phyloP scores from a whole-genome alignment of 2,888 invertebrate species.

The Aricia artaxerxes region DNA sequence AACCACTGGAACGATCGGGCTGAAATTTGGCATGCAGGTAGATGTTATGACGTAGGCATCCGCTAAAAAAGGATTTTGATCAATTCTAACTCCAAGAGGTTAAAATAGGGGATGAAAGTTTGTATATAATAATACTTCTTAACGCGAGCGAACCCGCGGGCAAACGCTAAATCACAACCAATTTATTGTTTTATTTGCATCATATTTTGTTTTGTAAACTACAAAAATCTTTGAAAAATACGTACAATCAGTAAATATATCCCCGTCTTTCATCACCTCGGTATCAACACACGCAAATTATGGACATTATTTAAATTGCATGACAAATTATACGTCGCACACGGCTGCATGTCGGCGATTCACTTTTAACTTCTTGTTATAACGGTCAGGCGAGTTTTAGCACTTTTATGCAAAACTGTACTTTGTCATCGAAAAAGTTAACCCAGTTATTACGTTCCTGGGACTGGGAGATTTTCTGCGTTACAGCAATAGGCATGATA shows the following conservation, averaged over 20 bases:
- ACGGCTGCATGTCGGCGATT: conserved; percentile 70
- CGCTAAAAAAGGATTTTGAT: no score
- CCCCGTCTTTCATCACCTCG: conserved; percentile 69
- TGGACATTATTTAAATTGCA: conserved; percentile 78
- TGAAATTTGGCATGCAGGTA: no score
- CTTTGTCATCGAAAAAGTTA: background rate
- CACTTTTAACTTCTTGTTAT: conserved; percentile 68
- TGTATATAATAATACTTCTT: no score
- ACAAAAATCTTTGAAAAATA: conserved; percentile 1
- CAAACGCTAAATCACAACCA: background rate
- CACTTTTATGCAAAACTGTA: background rate
- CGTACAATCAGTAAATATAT: conserved; percentile 36
- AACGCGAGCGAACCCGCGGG: no score
- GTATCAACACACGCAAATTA: conserved; percentile 76
- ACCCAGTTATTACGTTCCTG: background rate
- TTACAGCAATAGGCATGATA: no score
- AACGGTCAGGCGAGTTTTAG: conserved; percentile 47
- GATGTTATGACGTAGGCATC: no score
- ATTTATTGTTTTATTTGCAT: background rate
- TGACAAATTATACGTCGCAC: conserved; percentile 75
- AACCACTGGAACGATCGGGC: no score
- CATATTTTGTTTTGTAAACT: background rate
- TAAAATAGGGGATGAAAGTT: no score
- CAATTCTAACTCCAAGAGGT: no score
- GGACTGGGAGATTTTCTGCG: background rate